Evolutionary conservation across 2,797 vertebrate genomes (phyloP).

Genomic region (Typhlichthys eigenmanni): DNA sequence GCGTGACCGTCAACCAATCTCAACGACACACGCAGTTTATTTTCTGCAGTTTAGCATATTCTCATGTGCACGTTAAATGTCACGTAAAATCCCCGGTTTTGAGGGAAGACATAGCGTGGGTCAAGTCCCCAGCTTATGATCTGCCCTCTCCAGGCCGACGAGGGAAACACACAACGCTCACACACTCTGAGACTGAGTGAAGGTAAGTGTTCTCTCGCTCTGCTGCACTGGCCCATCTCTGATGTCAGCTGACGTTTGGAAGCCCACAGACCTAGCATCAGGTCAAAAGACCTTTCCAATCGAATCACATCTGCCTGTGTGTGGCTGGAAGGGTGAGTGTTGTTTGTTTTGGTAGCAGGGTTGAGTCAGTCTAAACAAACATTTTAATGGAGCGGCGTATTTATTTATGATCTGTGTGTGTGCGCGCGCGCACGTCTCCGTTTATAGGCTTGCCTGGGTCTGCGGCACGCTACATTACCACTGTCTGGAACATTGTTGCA

Average conservation of each 20-base stretch:
- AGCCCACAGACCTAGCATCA: constrained; percentile 34
- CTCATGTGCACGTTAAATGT: no score
- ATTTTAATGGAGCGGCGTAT: constrained; percentile 71
- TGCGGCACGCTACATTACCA: no score
- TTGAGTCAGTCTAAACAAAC: constrained; percentile 70
- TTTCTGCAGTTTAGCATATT: no score
- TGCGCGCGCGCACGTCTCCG: background rate
- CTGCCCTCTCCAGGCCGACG: background rate
- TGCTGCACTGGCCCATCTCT: constrained; percentile 35
- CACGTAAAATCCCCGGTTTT: no score
- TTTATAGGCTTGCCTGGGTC: background rate
- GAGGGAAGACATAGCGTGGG: no score
- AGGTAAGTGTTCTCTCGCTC: constrained; percentile 23
- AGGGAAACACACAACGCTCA: background rate
- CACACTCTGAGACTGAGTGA: constrained; percentile 22
- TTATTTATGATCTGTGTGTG: constrained; percentile 64
- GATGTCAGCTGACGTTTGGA: constrained; percentile 35
- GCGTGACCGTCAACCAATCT: no score
- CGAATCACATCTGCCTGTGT: constrained; percentile 33
- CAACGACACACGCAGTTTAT: no score
- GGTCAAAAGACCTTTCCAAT: constrained; percentile 58
- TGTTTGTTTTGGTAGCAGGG: constrained; percentile 63
- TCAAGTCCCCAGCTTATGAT: background rate
- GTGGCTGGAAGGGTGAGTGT: background rate
- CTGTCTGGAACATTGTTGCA: no score